Base-by-base conservation (phyloP, 2,113 vertebrate genomes). In the Pungitius pungitius region DNA sequence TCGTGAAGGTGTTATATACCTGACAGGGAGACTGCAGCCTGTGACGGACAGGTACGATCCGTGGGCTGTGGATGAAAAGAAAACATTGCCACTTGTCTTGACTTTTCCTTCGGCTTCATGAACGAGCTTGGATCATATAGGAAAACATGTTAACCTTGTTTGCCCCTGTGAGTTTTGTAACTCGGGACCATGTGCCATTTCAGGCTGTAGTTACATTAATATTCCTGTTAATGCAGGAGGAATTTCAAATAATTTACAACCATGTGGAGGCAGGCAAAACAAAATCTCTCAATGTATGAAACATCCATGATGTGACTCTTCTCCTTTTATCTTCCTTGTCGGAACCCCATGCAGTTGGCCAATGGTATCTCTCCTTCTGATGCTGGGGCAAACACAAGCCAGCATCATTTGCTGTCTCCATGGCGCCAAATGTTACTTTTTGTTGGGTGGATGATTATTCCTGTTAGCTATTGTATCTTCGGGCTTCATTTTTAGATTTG, bases 341-440 rank as follows among this genome's bases (percentile, higher is more conserved):
- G 30, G 52, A 64, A n/a, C 30, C 30, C 52, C 54, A 39, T 59
- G 22, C 55, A 14, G 35, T 6, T 42, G 20, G 14, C 12, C 37
- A 71, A 57, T 42, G 20, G 57, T 18, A 52, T 42, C 43, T 24
- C 18, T 10, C 26, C 5, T 27, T 49, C n/a, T 56, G 39, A 12
- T 13, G 37, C 15, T 1, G n/a, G 37, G 60, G 30, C 62, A 56
- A 61, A 61, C 45, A 22, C 9, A 59, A n/a, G 45, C 5, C 24
- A 47, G 75, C 13, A 64, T 39, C 22, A 18, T 71, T 61, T 63
- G 40, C 39, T 27, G 47, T 79, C 20, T 65, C 67, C 27, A 22
- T 54, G 59, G 66, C 26, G 49, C 33, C 59, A 24, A 54, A 74
- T 30, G 2, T 30, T 30, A 35, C 33, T 6, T 69, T 51, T 45